Evolutionary conservation across 2,797 vertebrate species (phyloP).

Genomic region (Tinamus major): DNA sequence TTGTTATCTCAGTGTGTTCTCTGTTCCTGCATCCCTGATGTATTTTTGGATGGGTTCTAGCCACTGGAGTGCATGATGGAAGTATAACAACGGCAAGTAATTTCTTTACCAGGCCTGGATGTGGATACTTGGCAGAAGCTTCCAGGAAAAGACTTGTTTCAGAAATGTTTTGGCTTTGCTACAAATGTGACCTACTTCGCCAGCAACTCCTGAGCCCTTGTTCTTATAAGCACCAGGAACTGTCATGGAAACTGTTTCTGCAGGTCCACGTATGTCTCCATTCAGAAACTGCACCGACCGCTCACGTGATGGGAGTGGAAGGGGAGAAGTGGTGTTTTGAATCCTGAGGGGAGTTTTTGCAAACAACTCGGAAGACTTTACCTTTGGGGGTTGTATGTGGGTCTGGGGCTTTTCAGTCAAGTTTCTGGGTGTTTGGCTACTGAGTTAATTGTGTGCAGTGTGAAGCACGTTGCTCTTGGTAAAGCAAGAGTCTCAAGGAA

Average conservation of each 20-base stretch:
- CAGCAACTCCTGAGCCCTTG: background rate
- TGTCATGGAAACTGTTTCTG: background rate
- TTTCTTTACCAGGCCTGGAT: background rate
- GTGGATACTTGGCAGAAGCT: background rate
- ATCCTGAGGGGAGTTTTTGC: background rate
- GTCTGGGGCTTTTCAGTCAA: background rate
- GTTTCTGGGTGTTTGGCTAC: accelerated
- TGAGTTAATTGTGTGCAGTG: background rate
- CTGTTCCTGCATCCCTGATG: background rate
- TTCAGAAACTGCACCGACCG: background rate
- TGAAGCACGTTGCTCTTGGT: accelerated
- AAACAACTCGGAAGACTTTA: background rate
- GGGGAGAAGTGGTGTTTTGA: background rate
- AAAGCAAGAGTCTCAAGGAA: background rate
- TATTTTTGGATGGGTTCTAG: background rate
- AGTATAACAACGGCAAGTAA: background rate
- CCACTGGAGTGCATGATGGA: background rate
- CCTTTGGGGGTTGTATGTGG: background rate
- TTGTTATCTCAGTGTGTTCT: background rate
- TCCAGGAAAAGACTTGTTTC: background rate
- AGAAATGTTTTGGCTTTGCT: background rate
- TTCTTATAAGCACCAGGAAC: background rate
- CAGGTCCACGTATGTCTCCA: background rate
- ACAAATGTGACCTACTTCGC: background rate
- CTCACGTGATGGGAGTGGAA: background rate